These are phyloP conservation scores for Plagodis dolabraria DNA, from an alignment of 2,888 invertebrate genomes.

Conservation along the genomic window DNA sequence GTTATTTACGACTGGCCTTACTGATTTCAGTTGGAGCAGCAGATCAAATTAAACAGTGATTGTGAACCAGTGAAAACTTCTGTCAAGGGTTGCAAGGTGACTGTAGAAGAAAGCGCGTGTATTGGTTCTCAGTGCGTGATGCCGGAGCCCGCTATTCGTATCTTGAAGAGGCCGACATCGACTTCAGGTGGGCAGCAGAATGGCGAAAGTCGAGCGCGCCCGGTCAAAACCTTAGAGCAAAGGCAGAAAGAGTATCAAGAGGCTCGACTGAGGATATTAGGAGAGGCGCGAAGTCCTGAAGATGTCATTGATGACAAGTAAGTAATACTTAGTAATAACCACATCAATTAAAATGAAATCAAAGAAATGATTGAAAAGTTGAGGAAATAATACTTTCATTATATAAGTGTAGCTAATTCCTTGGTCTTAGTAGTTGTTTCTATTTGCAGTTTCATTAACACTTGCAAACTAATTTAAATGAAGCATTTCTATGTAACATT, in stretches of 20 bases:
- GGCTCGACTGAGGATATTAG: constrained; percentile 95
- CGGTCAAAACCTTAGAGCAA: constrained; percentile 94
- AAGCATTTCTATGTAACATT: constrained; percentile 1
- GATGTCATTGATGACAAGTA: constrained; percentile 88
- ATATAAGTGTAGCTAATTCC: constrained; percentile 23
- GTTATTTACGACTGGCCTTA: constrained; percentile 58
- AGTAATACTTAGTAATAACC: constrained; percentile 45
- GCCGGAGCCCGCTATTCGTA: constrained; percentile 93
- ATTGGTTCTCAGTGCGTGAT: constrained; percentile 88
- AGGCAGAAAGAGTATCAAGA: constrained; percentile 97
- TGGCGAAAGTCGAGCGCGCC: constrained; percentile 83
- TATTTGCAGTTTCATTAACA: constrained; percentile 10
- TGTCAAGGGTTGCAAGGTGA: constrained; percentile 88
- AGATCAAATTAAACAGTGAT: constrained; percentile 77
- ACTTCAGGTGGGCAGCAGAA: constrained; percentile 88
- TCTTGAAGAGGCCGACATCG: constrained; percentile 88
- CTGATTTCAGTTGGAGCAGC: constrained; percentile 84
- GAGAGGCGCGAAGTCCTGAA: constrained; percentile 92
- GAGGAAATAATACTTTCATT: constrained; percentile 14
- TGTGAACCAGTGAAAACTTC: constrained; percentile 66
- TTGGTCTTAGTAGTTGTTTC: constrained; percentile 5
- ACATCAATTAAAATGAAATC: constrained; percentile 7
- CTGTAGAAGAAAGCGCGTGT: constrained; percentile 90
- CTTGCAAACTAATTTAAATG: background rate
- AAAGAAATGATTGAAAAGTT: constrained; percentile 21